Evolutionary conservation across 2,797 vertebrate genomes (phyloP).

Genomic region (Heteromormyrus szaboi): DNA sequence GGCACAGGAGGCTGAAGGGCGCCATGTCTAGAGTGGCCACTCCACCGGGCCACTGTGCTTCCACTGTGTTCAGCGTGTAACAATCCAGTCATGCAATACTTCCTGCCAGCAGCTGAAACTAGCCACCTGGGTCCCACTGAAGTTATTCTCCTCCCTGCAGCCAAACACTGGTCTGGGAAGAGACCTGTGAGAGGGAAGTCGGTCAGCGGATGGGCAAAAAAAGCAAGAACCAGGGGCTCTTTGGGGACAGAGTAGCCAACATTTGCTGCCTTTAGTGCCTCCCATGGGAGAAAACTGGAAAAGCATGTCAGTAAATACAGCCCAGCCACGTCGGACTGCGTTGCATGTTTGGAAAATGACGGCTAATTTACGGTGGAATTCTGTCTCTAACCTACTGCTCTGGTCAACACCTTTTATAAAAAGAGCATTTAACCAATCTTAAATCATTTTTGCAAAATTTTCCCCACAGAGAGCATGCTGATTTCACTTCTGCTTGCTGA

Average conservation of each 20-base stretch:
- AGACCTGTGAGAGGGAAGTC: background rate
- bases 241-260: background rate
- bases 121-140: background rate
- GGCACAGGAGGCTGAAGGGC: background rate
- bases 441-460: background rate
- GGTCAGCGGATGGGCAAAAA: background rate
- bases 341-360: background rate
- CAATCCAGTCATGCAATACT: background rate
- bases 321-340: background rate
- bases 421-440: background rate
- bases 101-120: background rate
- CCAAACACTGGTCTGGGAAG: background rate
- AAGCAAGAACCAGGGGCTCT: background rate
- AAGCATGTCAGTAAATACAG: background rate
- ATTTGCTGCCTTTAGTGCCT: background rate
- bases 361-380: background rate
- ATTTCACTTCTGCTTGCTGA: background rate
- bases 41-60: background rate
- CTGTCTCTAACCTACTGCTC: background rate
- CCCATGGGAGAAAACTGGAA: background rate
- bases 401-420: background rate
- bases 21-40: background rate
- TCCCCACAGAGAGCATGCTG: background rate
- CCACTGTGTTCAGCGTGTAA: background rate
- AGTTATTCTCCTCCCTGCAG: background rate